phyloP scores from a whole-genome alignment of 2,797 vertebrate species.

The Silurus lanzhouensis region DNA sequence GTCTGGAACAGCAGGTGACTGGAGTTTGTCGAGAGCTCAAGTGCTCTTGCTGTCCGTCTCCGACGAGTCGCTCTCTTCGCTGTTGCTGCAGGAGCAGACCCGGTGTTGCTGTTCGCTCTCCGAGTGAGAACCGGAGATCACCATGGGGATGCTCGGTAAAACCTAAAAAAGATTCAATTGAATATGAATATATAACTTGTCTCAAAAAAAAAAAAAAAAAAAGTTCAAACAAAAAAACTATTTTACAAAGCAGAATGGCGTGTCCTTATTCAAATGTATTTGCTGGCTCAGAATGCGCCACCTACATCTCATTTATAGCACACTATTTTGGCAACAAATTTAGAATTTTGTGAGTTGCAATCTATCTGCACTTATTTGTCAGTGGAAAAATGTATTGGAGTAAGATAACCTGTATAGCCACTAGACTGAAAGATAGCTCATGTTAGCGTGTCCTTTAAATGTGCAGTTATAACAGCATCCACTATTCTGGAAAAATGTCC shows the following conservation, averaged over 20 bases:
- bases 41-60: slow-evolving; percentile 74
- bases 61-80: slow-evolving; percentile 67
- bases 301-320: background rate
- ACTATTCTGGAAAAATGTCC: too few species aligned
- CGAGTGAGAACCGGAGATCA: slow-evolving; percentile 21
- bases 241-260: background rate
- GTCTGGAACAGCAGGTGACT: slow-evolving; percentile 44
- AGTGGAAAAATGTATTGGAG: background rate
- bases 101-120: slow-evolving; percentile 34
- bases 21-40: background rate
- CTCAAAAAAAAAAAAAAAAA: background rate
- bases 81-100: slow-evolving; percentile 44
- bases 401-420: background rate
- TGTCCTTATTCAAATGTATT: background rate
- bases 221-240: background rate
- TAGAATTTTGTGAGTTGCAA: background rate
- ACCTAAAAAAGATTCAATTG: background rate
- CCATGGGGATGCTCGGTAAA: slow-evolving; percentile 24
- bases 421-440: background rate
- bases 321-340: background rate
- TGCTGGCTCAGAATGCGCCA: background rate
- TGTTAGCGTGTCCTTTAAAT: background rate
- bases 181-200: background rate
- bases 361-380: background rate
- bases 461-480: too few species aligned